Percentiles rank a stretch among this genome's conserved stretches.
Conservation (phyloP, 2,797 vertebrate species). For the Hypotaenidia philippensis region DNA sequence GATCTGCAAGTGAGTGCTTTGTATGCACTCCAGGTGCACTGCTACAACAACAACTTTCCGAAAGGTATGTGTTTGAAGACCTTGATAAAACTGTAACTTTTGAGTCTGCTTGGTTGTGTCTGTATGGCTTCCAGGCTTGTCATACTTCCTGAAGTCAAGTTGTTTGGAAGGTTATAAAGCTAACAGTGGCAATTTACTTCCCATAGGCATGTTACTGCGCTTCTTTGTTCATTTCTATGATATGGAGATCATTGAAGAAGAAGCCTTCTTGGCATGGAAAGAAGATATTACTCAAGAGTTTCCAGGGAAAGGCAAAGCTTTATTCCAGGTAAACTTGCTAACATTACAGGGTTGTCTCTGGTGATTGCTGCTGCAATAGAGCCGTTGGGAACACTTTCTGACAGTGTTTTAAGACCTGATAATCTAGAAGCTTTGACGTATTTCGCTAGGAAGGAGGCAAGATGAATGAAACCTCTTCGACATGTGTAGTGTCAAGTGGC, state of each 20-base stretch:
- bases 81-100: rapidly evolving
- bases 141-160: rapidly evolving
- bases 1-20: constrained; percentile 97
- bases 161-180: neutral
- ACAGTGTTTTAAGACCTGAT: rapidly evolving
- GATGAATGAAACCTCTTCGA: rapidly evolving
- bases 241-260: constrained; percentile 99
- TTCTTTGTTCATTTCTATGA: constrained; percentile 99
- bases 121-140: neutral
- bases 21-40: constrained; percentile 98
- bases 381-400: rapidly evolving
- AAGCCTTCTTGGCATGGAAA: constrained; percentile 99
- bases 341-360: rapidly evolving
- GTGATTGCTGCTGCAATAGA: neutral
- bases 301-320: constrained; percentile 99
- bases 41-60: constrained; percentile 91
- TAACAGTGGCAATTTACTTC: neutral
- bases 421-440: rapidly evolving
- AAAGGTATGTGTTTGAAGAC: constrained; percentile 84
- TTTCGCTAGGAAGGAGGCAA: neutral
- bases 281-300: constrained; percentile 99
- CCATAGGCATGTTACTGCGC: constrained; percentile 94
- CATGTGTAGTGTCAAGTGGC: rapidly evolving
- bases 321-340: constrained; percentile 91
- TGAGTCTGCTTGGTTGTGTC: neutral